These are phyloP conservation scores for Potorous gilbertii DNA, from an alignment of 2,797 vertebrate genomes.

Conservation along the genomic window DNA sequence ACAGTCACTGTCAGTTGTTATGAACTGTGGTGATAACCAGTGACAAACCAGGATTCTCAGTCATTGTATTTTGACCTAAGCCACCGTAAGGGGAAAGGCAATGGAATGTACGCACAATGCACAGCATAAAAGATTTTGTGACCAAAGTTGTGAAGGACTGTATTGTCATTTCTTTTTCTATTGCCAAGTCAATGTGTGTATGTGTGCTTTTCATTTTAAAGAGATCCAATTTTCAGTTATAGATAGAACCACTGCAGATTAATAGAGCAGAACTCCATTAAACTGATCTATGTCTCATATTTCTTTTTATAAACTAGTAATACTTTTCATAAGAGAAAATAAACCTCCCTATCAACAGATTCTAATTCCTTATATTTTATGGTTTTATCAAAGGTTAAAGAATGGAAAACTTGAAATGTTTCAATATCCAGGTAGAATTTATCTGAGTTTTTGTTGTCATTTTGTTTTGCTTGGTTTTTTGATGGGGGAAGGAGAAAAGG, in stretches of 20 bases:
- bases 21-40: background rate
- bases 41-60: background rate
- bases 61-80: background rate
- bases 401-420: constrained; percentile 38
- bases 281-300: constrained; percentile 35
- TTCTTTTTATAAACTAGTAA: constrained; percentile 16
- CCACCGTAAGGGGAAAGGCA: background rate
- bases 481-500: background rate
- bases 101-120: background rate
- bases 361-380: background rate
- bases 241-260: background rate
- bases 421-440: background rate
- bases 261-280: constrained; percentile 33
- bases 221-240: constrained; percentile 39
- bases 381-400: constrained; percentile 14
- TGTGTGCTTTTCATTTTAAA: constrained; percentile 40
- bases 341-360: constrained; percentile 43
- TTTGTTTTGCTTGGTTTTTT: background rate
- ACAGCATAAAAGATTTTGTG: background rate
- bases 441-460: background rate
- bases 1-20: background rate
- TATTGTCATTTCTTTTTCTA: background rate
- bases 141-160: background rate
- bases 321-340: constrained; percentile 5
- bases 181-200: background rate